Percentiles rank a stretch among this genome's conserved stretches.
Evolutionary conservation across 2,888 invertebrate genomes (phyloP).

Genomic region (Petrophora chlorosata): DNA sequence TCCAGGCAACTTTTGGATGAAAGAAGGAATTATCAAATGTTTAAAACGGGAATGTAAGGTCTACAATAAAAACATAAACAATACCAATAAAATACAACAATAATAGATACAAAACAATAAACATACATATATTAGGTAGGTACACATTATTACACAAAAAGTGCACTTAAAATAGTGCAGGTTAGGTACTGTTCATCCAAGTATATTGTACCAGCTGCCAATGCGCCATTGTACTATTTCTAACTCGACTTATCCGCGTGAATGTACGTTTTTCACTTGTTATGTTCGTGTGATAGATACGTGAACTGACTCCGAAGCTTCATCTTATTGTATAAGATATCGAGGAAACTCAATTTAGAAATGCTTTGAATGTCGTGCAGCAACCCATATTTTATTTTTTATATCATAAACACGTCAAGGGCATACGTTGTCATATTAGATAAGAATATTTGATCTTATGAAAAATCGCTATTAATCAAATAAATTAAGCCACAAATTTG

Average conservation of each 20-base stretch:
- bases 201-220: constrained; percentile 23
- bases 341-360: constrained; percentile 18
- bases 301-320: constrained; percentile 48
- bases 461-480: no score
- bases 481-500: no score
- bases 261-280: constrained; percentile 58
- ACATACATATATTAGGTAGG: no score
- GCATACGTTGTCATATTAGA: no score
- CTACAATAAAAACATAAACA: no score
- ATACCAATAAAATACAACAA: no score
- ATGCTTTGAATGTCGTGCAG: background rate
- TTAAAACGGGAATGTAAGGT: no score
- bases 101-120: no score
- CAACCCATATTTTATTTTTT: background rate
- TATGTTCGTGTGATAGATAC: constrained; percentile 61
- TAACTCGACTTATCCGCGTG: constrained; percentile 50
- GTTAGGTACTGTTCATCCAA: constrained; percentile 1
- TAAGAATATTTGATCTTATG: no score
- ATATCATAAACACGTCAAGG: no score
- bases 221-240: constrained; percentile 36
- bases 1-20: no score
- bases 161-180: background rate
- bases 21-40: no score
- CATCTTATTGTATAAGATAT: constrained; percentile 1
- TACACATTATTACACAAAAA: background rate